Evolutionary conservation across 2,888 invertebrate genomes (phyloP).

Genomic region (Acrobasis suavella): DNA sequence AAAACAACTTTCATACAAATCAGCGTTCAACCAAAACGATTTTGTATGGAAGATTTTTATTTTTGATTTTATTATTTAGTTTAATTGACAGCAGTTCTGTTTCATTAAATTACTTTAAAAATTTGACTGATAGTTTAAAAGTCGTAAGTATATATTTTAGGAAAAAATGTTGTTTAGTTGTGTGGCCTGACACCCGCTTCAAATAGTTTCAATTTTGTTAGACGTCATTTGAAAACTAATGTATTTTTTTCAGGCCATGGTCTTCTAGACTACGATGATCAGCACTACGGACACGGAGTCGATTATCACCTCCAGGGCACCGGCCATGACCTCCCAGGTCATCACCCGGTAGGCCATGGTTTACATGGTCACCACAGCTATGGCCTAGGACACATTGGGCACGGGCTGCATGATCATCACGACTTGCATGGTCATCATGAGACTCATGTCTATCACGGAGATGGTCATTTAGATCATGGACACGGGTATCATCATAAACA

Average conservation of each 20-base stretch:
- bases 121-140: too few species aligned
- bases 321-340: background rate
- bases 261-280: conserved; percentile 62
- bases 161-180: too few species aligned
- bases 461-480: conserved; percentile 38
- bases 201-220: background rate
- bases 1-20: too few species aligned
- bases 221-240: background rate
- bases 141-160: too few species aligned
- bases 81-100: too few species aligned
- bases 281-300: conserved; percentile 54
- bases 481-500: conserved; percentile 54
- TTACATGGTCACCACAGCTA: conserved; percentile 34
- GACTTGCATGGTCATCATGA: conserved; percentile 38
- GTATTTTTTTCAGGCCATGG: conserved; percentile 51
- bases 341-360: conserved; percentile 39
- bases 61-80: too few species aligned
- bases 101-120: too few species aligned
- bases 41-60: too few species aligned
- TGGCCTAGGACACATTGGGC: background rate
- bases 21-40: too few species aligned
- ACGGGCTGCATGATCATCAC: conserved; percentile 25
- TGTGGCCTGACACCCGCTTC: too few species aligned
- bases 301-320: conserved; percentile 48
- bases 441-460: conserved; percentile 36